phyloP scores from a whole-genome alignment of 1,140 invertebrate species.

The Mercenaria mercenaria region DNA sequence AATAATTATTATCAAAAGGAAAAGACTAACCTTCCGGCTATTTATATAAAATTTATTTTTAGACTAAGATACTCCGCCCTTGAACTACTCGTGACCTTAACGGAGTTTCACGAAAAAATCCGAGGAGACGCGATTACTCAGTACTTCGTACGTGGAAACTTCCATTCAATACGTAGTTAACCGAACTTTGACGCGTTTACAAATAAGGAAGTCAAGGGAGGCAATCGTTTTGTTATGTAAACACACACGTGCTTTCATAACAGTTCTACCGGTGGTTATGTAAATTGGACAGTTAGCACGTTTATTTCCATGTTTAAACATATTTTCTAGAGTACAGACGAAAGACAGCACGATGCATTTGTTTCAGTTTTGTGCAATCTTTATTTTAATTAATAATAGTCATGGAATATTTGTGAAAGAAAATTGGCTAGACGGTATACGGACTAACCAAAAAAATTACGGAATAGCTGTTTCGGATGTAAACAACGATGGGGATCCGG shows the following conservation, averaged over 20 bases:
- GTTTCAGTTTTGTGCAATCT: background rate
- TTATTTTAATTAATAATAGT: background rate
- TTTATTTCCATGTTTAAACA: no score
- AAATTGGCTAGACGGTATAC: constrained; percentile 32
- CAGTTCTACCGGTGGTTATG: background rate
- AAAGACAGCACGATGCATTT: background rate
- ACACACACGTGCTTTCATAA: background rate
- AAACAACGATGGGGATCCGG: constrained; percentile 14
- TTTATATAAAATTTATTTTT: no score
- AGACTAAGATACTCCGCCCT: no score
- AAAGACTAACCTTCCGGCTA: no score
- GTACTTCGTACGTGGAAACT: no score
- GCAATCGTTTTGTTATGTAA: background rate
- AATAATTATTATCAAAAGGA: no score
- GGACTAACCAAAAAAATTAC: constrained; percentile 45
- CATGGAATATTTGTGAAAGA: background rate
- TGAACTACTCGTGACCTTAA: no score
- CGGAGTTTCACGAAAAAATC: no score
- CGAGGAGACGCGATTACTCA: no score
- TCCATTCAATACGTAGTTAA: no score
- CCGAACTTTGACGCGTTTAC: no score
- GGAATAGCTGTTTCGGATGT: constrained; percentile 48
- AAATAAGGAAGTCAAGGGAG: background rate
- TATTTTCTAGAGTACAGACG: background rate
- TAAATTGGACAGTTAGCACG: background rate